These are phyloP conservation scores for Candoia aspera DNA, from an alignment of 2,113 vertebrate species.

Conservation along the genomic window DNA sequence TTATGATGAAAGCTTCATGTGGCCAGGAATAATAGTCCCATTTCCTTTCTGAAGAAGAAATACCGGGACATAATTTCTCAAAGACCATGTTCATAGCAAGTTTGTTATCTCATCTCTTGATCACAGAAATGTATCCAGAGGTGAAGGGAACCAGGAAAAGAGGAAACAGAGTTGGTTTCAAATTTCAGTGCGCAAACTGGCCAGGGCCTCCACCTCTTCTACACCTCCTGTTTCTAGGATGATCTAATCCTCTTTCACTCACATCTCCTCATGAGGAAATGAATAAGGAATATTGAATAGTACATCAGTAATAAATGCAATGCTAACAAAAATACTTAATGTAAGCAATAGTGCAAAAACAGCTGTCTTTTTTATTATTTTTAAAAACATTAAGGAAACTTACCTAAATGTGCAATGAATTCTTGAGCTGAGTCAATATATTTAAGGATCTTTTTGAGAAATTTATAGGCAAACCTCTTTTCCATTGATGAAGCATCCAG, in stretches of 20 bases:
- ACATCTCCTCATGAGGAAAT: not conserved
- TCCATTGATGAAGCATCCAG: constrained; percentile 96
- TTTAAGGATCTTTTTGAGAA: constrained; percentile 95
- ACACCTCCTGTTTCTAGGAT: not conserved
- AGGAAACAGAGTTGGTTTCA: not conserved
- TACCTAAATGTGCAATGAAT: constrained; percentile 95
- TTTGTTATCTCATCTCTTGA: not conserved
- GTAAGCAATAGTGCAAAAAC: not conserved
- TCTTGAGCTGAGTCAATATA: constrained; percentile 97
- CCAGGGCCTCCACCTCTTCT: not conserved
- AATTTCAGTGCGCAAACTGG: not conserved
- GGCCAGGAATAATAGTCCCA: not conserved
- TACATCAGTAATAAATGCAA: not conserved
- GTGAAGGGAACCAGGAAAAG: not conserved
- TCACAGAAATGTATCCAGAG: not conserved
- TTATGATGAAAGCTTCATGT: not conserved
- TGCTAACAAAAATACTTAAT: not conserved
- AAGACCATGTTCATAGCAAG: not conserved
- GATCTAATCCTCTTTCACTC: not conserved
- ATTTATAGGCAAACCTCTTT: constrained; percentile 96
- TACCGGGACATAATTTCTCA: not conserved
- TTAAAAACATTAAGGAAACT: constrained; percentile 40
- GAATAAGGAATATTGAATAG: not conserved
- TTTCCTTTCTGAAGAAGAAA: not conserved
- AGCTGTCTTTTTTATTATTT: not conserved